Percentiles rank a stretch among this genome's conserved stretches.
phyloP scores from a whole-genome alignment of 2,797 vertebrate species.

The Loriculus beryllinus region DNA sequence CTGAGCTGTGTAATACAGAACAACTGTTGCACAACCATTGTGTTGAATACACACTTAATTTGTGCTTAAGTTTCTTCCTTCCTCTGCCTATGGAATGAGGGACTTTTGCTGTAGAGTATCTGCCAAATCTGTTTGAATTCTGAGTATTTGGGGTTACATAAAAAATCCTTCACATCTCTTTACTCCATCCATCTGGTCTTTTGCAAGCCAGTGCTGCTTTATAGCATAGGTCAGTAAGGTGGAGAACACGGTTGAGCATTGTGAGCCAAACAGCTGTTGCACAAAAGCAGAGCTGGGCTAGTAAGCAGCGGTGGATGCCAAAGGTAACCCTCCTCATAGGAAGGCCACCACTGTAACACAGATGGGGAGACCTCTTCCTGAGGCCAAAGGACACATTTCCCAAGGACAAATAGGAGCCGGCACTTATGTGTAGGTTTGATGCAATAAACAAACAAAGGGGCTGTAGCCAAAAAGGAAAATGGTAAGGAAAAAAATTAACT shows the following conservation, averaged over 20 bases:
- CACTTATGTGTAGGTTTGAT: accelerated
- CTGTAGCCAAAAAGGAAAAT: neutral
- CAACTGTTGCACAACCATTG: neutral
- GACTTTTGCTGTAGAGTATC: neutral
- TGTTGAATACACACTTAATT: neutral
- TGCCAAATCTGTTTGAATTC: neutral
- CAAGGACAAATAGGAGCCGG: neutral
- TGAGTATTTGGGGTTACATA: neutral
- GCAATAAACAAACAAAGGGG: neutral
- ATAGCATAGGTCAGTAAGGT: neutral
- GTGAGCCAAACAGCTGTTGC: neutral
- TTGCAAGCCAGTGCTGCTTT: neutral
- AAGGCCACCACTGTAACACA: neutral
- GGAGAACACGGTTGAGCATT: neutral
- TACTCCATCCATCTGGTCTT: neutral
- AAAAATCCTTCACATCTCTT: neutral
- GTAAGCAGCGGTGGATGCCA: neutral
- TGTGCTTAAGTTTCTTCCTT: neutral
- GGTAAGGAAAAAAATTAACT: neutral
- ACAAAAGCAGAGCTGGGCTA: neutral
- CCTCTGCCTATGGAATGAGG: neutral
- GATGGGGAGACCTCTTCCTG: neutral
- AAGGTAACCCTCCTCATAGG: neutral
- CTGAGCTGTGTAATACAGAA: neutral
- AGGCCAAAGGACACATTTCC: neutral